Evolutionary conservation across 2,888 invertebrate species (phyloP).

Genomic region (Autographa gamma): DNA sequence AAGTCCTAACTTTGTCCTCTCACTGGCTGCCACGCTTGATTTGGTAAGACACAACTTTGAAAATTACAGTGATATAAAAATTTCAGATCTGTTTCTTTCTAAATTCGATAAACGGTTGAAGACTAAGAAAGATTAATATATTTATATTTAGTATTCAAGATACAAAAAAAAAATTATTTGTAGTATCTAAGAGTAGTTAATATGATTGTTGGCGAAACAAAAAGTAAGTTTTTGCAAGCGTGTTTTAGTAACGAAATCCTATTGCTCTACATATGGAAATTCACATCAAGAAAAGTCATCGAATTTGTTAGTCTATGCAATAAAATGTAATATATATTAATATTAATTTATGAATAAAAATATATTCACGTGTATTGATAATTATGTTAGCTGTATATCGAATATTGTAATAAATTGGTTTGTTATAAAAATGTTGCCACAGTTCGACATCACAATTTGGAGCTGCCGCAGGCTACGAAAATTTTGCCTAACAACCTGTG

Average conservation of each 20-base stretch:
- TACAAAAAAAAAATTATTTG: no score
- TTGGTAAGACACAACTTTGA: slow-evolving; percentile 31
- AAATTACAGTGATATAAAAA: slow-evolving; percentile 30
- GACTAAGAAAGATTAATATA: background rate
- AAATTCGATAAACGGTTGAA: slow-evolving; percentile 25
- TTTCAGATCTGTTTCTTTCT: slow-evolving; percentile 19
- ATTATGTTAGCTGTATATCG: no score
- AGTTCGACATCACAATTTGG: slow-evolving; percentile 4
- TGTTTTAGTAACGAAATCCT: no score
- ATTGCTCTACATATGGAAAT: no score
- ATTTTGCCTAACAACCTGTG: background rate
- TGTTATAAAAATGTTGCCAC: background rate
- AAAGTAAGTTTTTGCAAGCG: no score
- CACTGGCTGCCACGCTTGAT: background rate
- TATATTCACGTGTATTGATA: no score
- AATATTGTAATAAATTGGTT: background rate
- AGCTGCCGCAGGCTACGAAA: background rate
- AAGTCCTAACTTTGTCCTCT: slow-evolving; percentile 8
- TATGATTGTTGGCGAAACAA: no score
- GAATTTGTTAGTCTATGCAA: no score
- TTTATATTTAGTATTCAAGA: background rate
- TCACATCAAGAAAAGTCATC: no score
- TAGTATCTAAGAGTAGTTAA: no score
- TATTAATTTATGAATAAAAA: no score
- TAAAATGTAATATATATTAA: no score